Conservation (phyloP, 2,888 invertebrate genomes). For the Fragum whitleyi region DNA sequence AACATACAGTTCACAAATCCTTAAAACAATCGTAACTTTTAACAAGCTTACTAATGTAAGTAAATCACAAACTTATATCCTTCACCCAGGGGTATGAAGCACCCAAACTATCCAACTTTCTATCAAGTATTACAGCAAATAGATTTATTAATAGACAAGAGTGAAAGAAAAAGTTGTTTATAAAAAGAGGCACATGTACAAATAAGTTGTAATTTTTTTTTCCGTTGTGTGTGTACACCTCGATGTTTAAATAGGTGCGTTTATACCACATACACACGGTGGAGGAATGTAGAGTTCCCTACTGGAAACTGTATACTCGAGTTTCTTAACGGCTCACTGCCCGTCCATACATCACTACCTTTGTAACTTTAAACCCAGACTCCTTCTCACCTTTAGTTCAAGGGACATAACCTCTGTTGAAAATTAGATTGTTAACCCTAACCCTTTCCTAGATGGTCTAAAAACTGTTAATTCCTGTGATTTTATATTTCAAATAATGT, state of each 20-base stretch:
- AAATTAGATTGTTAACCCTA: background rate
- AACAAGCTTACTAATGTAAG: background rate
- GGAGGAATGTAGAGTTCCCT: constrained; percentile 22
- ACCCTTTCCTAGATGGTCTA: too few relatives aligned
- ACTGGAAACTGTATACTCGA: constrained; percentile 45
- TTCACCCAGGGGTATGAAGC: background rate
- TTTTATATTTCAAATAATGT: background rate
- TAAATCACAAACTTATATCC: background rate
- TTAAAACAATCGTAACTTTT: background rate
- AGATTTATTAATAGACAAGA: too few relatives aligned
- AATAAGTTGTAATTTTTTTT: constrained; percentile 23
- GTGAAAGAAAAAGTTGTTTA: too few relatives aligned
- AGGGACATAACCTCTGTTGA: background rate
- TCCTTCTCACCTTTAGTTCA: background rate
- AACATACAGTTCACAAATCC: background rate
- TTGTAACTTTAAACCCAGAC: background rate
- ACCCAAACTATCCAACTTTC: background rate
- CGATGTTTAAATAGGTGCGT: constrained; percentile 38
- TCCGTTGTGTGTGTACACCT: constrained; percentile 26
- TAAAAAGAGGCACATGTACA: constrained; percentile 23
- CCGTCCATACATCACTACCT: constrained; percentile 33
- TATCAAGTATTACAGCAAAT: too few relatives aligned
- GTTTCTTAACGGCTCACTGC: constrained; percentile 38
- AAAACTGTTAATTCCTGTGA: too few relatives aligned
- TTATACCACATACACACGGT: constrained; percentile 33